A percentile compares a stretch with the other conserved stretches of the same genome.
These are phyloP conservation scores for Pelecanoides urinatrix DNA, from an alignment of 2,113 vertebrate genomes.

Conservation along the genomic window DNA sequence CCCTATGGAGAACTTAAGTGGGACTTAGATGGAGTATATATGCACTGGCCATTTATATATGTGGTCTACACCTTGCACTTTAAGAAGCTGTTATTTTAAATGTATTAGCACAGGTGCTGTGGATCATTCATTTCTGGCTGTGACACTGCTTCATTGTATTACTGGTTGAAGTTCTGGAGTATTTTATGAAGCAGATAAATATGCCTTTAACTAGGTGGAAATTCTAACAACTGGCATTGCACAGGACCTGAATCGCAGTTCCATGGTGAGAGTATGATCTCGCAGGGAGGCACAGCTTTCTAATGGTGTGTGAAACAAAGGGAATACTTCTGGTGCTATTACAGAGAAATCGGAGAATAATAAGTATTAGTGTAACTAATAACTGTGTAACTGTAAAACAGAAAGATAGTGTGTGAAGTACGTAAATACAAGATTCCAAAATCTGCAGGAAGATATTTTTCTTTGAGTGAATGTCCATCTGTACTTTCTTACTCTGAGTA, in stretches of 20 bases:
- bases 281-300: neutral
- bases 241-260: neutral
- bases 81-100: neutral
- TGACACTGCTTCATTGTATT: neutral
- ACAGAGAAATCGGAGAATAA: neutral
- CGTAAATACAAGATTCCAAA: neutral
- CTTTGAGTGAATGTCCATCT: neutral
- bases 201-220: neutral
- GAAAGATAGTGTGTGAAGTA: neutral
- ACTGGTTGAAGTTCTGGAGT: neutral
- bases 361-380: neutral
- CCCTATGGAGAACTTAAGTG: neutral
- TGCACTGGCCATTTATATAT: neutral
- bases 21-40: neutral
- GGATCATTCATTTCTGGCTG: neutral
- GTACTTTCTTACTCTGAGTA: neutral
- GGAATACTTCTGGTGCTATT: neutral
- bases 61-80: neutral
- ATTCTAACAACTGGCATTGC: neutral
- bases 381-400: neutral
- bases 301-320: neutral
- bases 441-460: neutral
- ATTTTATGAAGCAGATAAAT: neutral
- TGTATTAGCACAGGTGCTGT: neutral
- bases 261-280: neutral